Conservation (phyloP, 37 sponge, comb jelly and placozoan species). For the Geodia barretti region DNA sequence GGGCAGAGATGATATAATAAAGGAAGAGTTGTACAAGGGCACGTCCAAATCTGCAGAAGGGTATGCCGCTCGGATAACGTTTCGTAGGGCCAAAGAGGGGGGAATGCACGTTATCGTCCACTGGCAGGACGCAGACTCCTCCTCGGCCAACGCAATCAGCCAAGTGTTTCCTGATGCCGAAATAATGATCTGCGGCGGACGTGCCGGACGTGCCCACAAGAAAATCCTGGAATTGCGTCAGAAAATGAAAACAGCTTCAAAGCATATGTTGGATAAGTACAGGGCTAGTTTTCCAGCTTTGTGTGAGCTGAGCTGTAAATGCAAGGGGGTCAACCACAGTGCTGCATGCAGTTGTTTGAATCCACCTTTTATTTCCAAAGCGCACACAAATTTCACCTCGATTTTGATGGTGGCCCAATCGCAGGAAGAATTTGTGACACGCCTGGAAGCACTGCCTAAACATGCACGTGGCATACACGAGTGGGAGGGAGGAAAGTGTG, state of each 20-base stretch:
- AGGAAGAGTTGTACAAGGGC: conserved; percentile 16
- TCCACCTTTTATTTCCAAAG: conserved; percentile 5
- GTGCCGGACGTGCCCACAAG: conserved; percentile 18
- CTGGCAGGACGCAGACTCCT: conserved; percentile 49
- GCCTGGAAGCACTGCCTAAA: conserved; percentile 16
- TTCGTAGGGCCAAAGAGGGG: conserved; percentile 32
- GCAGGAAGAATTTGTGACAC: neutral
- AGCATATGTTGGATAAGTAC: neutral
- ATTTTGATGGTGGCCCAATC: neutral
- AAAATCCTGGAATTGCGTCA: neutral
- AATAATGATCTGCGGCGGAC: conserved; percentile 33
- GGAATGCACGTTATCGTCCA: conserved; percentile 12
- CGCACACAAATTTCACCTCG: conserved; percentile 12
- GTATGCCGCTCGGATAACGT: conserved; percentile 6
- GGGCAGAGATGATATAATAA: conserved; percentile 17
- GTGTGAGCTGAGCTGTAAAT: conserved; percentile 22
- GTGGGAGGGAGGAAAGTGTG: conserved; percentile 32
- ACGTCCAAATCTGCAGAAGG: conserved; percentile 39
- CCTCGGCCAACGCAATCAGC: conserved; percentile 9
- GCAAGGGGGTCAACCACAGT: conserved; percentile 1
- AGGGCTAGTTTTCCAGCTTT: conserved; percentile 6
- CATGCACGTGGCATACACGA: conserved; percentile 42
- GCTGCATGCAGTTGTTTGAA: conserved; percentile 28
- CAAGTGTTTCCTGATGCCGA: neutral
- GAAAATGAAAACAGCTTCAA: conserved; percentile 28